Evolutionary conservation across 2,797 vertebrate genomes (phyloP).

Genomic region (Geotrypetes seraphini): DNA sequence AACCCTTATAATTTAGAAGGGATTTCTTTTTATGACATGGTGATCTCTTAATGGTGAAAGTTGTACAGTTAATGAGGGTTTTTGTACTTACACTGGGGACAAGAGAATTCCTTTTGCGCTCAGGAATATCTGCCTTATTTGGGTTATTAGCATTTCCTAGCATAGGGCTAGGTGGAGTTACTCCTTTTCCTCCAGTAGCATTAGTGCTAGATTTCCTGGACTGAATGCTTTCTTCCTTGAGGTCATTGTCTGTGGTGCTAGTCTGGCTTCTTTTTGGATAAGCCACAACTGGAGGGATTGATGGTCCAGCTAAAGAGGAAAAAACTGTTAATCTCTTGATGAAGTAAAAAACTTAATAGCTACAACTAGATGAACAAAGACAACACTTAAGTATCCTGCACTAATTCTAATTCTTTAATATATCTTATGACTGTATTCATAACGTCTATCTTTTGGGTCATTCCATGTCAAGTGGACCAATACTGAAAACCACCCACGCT

Average conservation of each 20-base stretch:
- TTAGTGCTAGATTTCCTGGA: slow-evolving; percentile 69
- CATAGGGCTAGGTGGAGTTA: slow-evolving; percentile 78
- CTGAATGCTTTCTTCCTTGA: slow-evolving; percentile 76
- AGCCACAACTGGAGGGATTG: slow-evolving; percentile 64
- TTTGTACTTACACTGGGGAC: slow-evolving; percentile 76
- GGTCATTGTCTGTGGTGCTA: slow-evolving; percentile 70
- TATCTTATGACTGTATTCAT: slow-evolving; percentile 1
- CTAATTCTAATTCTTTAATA: too few species aligned
- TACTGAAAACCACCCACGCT: too few species aligned
- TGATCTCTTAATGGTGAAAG: too few species aligned
- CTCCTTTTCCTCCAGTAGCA: slow-evolving; percentile 62
- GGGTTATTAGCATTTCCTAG: slow-evolving; percentile 93
- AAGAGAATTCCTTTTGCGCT: slow-evolving; percentile 80
- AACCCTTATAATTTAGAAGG: too few species aligned
- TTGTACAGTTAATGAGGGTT: too few species aligned
- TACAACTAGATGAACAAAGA: too few species aligned
- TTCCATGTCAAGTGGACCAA: too few species aligned
- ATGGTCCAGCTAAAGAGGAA: slow-evolving; percentile 77
- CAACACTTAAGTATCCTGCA: too few species aligned
- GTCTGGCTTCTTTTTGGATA: slow-evolving; percentile 90
- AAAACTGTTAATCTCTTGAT: too few species aligned
- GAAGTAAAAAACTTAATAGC: too few species aligned
- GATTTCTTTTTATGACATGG: too few species aligned
- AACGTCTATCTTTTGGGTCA: too few species aligned
- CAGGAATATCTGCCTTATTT: slow-evolving; percentile 96